Evolutionary conservation across 1,140 invertebrate species (phyloP).

Genomic region (Brachionus sp.): DNA sequence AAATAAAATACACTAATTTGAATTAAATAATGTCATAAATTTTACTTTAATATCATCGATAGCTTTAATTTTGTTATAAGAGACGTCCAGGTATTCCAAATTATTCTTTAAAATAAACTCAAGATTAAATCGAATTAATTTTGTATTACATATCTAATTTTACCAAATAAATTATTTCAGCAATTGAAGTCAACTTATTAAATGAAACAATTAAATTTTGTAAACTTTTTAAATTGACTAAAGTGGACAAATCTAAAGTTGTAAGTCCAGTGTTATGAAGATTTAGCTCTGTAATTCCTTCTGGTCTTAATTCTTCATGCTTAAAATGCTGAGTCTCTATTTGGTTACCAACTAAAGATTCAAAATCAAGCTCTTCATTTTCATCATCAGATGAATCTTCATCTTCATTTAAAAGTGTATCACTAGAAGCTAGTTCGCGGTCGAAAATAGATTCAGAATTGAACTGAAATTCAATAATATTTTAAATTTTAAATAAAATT

Average conservation of each 20-base stretch:
- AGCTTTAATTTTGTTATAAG: slow-evolving; percentile 55
- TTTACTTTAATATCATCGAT: background rate
- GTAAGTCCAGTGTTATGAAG: slow-evolving; percentile 56
- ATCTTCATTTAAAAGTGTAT: background rate
- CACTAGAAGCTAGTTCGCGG: background rate
- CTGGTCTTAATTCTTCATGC: slow-evolving; percentile 50
- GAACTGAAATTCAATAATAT: background rate
- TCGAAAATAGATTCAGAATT: slow-evolving; percentile 24
- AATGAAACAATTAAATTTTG: slow-evolving; percentile 55
- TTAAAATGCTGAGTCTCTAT: background rate
- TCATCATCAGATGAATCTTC: slow-evolving; percentile 16
- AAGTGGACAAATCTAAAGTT: slow-evolving; percentile 50
- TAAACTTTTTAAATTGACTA: slow-evolving; percentile 50
- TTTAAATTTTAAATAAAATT: background rate
- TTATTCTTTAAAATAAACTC: slow-evolving; percentile 31
- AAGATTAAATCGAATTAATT: background rate
- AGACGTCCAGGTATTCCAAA: slow-evolving; percentile 53
- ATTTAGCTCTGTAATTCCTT: slow-evolving; percentile 54
- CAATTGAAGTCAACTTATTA: slow-evolving; percentile 55
- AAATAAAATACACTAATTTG: background rate
- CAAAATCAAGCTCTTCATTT: background rate
- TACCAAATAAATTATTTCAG: slow-evolving; percentile 56
- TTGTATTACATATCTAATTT: background rate
- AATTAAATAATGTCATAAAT: background rate
- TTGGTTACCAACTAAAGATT: background rate